These are phyloP conservation scores for Drosophila insularis DNA, from an alignment of 1,140 invertebrate species.

Conservation along the genomic window DNA sequence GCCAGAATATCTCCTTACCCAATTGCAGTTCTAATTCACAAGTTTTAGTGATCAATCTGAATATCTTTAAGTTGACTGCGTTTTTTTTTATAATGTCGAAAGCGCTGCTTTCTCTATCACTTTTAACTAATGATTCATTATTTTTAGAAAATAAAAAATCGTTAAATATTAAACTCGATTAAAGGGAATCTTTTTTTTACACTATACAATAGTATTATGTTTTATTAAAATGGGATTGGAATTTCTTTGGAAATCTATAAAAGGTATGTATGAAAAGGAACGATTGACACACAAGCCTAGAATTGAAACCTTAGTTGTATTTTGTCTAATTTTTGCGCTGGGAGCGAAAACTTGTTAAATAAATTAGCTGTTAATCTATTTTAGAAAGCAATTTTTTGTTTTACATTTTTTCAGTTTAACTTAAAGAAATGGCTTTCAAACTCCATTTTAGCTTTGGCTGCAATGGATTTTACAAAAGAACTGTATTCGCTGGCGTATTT, in stretches of 20 bases:
- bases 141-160: constrained; percentile 68
- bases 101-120: constrained; percentile 9
- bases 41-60: neutral
- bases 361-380: no score
- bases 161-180: constrained; percentile 53
- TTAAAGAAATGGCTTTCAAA: neutral
- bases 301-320: no score
- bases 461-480: constrained; percentile 54
- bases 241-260: neutral
- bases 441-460: constrained; percentile 12
- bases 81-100: constrained; percentile 8
- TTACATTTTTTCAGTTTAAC: neutral
- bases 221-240: neutral
- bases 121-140: constrained; percentile 56
- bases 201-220: no score
- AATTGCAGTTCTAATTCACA: neutral
- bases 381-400: neutral
- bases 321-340: no score
- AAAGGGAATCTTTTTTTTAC: neutral
- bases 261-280: no score
- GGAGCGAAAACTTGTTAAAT: no score
- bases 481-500: constrained; percentile 68
- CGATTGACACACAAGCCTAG: no score
- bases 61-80: neutral
- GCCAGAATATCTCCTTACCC: neutral